phyloP scores from a whole-genome alignment of 92 coral and sea anemone genomes.

The Epizoanthus fatuus region DNA sequence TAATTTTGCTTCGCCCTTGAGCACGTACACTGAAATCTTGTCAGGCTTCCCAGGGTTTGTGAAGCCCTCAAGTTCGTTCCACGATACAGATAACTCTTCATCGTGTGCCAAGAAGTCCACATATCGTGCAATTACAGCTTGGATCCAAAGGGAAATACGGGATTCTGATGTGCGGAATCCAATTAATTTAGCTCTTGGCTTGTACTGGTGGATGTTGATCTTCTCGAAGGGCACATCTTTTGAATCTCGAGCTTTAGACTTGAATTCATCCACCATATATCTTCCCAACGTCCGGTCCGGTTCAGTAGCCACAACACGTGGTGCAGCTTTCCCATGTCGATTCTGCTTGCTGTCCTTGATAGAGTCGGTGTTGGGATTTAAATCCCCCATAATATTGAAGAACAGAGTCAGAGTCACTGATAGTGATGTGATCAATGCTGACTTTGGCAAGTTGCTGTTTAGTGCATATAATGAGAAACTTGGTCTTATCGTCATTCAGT shows the following conservation, averaged over 20 bases:
- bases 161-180: slow-evolving; percentile 48
- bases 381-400: slow-evolving; percentile 6
- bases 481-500: no score
- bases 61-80: slow-evolving; percentile 47
- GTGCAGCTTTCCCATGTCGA: not conserved
- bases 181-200: slow-evolving; percentile 37
- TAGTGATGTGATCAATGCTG: no score
- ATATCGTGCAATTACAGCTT: slow-evolving; percentile 28
- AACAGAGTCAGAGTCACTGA: no score
- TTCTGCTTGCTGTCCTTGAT: not conserved
- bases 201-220: slow-evolving; percentile 24
- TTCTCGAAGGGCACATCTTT: slow-evolving; percentile 58
- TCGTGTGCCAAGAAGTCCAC: slow-evolving; percentile 1
- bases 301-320: slow-evolving; percentile 11
- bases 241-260: slow-evolving; percentile 20
- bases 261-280: slow-evolving; percentile 38
- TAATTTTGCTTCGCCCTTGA: slow-evolving; percentile 22
- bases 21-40: slow-evolving; percentile 11
- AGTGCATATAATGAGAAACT: no score
- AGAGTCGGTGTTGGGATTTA: not conserved
- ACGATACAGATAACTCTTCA: not conserved
- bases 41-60: slow-evolving; percentile 30
- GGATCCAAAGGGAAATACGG: slow-evolving; percentile 39
- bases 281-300: slow-evolving; percentile 32
- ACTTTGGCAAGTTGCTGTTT: no score